Conservation (phyloP, 2,888 invertebrate genomes). For the Pterobdella sp. region DNA sequence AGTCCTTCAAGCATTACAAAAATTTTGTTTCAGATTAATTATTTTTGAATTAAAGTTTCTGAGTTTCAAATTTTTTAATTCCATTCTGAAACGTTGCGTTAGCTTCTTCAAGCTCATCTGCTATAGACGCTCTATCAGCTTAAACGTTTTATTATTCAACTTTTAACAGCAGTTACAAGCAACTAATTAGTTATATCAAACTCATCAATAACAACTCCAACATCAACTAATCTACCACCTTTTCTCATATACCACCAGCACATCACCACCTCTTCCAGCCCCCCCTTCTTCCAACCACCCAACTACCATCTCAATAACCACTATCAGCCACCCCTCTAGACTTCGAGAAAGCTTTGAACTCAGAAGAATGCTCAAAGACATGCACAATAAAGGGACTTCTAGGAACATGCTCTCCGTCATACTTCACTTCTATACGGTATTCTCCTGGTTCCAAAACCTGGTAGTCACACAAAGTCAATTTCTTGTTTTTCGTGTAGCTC, state of each 20-base stretch:
- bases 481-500: conserved; percentile 74
- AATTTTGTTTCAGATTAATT: no score
- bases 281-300: background rate
- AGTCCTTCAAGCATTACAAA: no score
- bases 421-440: conserved; percentile 81
- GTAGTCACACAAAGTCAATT: conserved; percentile 93
- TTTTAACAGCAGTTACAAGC: no score
- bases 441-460: conserved; percentile 98
- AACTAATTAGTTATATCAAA: no score
- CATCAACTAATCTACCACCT: background rate
- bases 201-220: no score
- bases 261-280: background rate
- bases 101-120: background rate
- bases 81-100: background rate
- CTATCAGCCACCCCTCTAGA: background rate
- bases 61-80: no score
- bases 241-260: conserved; percentile 5
- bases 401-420: conserved; percentile 95
- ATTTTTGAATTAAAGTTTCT: no score
- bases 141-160: background rate
- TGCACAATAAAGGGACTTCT: conserved; percentile 96
- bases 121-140: background rate
- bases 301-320: background rate
- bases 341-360: conserved; percentile 55
- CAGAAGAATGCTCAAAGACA: conserved; percentile 98